These are phyloP conservation scores for Cotesia chilonis DNA, from an alignment of 1,140 invertebrate species.

Conservation along the genomic window DNA sequence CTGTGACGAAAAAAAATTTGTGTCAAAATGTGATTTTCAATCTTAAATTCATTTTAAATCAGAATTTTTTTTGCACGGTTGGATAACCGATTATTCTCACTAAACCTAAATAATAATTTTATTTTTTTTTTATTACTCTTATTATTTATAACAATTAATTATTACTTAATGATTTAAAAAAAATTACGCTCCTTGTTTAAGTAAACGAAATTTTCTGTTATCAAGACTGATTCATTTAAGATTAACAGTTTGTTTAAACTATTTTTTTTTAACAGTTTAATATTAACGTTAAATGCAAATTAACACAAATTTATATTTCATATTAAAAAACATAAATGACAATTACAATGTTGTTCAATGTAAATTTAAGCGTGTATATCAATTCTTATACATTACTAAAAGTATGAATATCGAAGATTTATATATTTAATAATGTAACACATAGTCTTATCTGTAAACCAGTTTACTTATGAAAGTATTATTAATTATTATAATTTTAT, in stretches of 20 bases:
- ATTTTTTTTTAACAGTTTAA: neutral
- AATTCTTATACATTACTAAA: constrained; percentile 13
- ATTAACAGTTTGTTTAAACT: constrained; percentile 8
- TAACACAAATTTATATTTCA: neutral
- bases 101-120: neutral
- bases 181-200: neutral
- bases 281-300: constrained; percentile 5
- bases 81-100: neutral
- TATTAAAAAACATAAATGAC: constrained; percentile 14
- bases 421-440: too few relatives aligned
- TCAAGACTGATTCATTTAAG: constrained; percentile 39
- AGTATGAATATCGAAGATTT: neutral
- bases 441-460: too few relatives aligned
- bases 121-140: neutral
- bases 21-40: too few relatives aligned
- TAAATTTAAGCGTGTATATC: constrained; percentile 24
- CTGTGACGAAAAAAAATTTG: too few relatives aligned
- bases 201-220: constrained; percentile 4
- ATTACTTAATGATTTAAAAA: neutral
- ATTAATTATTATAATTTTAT: too few relatives aligned
- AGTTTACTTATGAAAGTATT: too few relatives aligned
- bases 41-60: too few relatives aligned
- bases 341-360: constrained; percentile 24
- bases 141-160: too few relatives aligned
- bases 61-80: too few relatives aligned